Base-by-base conservation (phyloP, 2,888 invertebrate species). In the Autographa pulchrina region DNA sequence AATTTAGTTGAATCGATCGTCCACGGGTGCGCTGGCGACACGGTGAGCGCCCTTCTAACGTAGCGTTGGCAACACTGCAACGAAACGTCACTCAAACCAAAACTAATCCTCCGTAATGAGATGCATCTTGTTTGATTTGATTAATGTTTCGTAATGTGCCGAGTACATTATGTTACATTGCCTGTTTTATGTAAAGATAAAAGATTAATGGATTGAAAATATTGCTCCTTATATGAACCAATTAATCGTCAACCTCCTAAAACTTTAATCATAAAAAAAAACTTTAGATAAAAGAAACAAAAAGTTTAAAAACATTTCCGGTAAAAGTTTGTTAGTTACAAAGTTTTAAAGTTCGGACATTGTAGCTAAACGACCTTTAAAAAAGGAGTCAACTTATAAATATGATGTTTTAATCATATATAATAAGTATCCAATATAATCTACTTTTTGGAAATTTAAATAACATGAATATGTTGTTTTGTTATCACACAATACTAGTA, bases 1-100 rank as follows among this genome's bases (percentile, higher is more conserved):
- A 90, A 87, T 86, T 85, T 81, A 82, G 77, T 75, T 32, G 76
- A 94, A 95, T 94, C 92, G 91, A 94, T 95, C 93, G 84, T 92
- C 81, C 89, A 77, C 89, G 93, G 91, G 84, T 89, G 90, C 83
- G 89, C 90, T 85, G 77, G 88, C 89, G 88, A 89, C 90, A 91
- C 90, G 91, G 86, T 87, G 64, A 48, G 78, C 75, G 83, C 81
- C 75, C 85, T 80, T 78, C 71, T 75, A 60, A 52, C 58, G 60
- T 74, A 61, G 62, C 62, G 52, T 61, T 66, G 61, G 54, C 59
- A 48, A 32, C 71, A 73, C 65, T 68, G 70, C 60, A 67, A 58
- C 68, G 43, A 75, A 74, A 81, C 67, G 64, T 72, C 75, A 76
- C 62, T 67, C 60, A 70, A 52, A 71, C 59, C 58, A 43, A 8